Percentiles rank a stretch among this genome's conserved stretches.
Conservation (phyloP, 2,113 vertebrate genomes). For the Sphyrna mokarran region DNA sequence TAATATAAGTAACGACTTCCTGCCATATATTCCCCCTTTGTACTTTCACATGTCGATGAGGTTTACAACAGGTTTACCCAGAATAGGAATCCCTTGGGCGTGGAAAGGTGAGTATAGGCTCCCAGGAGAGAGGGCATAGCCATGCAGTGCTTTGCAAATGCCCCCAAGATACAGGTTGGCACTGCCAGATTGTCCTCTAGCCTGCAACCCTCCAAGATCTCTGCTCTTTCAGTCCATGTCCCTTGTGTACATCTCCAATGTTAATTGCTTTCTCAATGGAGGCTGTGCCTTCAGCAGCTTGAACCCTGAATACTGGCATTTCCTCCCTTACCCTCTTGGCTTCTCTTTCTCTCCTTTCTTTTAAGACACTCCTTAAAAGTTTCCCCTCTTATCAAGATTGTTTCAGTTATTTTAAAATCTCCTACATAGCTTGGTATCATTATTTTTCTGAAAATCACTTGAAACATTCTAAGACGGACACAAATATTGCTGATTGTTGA, state of each 20-base stretch:
- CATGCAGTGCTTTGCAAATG: too few relatives aligned
- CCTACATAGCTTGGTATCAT: neutral
- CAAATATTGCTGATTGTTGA: neutral
- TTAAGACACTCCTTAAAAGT: neutral
- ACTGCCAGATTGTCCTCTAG: too few relatives aligned
- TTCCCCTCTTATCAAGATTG: neutral
- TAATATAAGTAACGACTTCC: too few relatives aligned
- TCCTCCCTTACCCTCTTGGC: neutral
- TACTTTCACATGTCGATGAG: too few relatives aligned
- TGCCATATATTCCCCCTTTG: too few relatives aligned
- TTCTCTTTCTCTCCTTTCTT: neutral
- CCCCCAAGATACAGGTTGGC: too few relatives aligned
- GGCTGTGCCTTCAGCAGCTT: neutral
- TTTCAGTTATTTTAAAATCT: neutral
- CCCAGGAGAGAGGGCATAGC: too few relatives aligned
- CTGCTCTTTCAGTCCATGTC: neutral
- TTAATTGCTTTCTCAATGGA: neutral
- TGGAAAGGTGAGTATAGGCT: too few relatives aligned
- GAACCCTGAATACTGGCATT: neutral
- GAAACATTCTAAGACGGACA: neutral
- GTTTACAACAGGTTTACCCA: too few relatives aligned
- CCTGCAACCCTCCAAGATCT: too few relatives aligned
- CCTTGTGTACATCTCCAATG: neutral
- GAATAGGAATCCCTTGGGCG: too few relatives aligned
- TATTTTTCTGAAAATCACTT: neutral